These are phyloP conservation scores for Psammodynastes pulverulentus DNA, from an alignment of 2,113 vertebrate genomes.

Conservation along the genomic window DNA sequence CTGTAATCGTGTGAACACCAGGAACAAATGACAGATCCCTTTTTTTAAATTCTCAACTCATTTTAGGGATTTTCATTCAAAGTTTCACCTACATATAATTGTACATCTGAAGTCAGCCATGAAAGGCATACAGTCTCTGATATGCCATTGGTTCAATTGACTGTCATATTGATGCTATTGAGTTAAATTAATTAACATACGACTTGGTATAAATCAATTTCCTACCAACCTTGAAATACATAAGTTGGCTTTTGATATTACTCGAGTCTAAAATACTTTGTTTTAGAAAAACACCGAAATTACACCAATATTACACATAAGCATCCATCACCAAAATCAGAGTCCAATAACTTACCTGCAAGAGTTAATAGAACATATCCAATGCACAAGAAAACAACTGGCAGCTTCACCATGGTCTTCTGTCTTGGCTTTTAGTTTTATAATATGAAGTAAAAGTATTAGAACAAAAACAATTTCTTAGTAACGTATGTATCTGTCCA, in stretches of 20 bases:
- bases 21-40: background rate
- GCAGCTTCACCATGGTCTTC: constrained; percentile 50
- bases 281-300: background rate
- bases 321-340: background rate
- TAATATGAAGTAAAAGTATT: background rate
- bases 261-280: background rate
- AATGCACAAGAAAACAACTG: constrained; percentile 36
- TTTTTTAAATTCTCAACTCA: background rate
- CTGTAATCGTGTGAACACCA: background rate
- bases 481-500: background rate
- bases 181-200: background rate
- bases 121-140: background rate
- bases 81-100: background rate
- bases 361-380: constrained; percentile 45
- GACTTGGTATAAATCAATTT: background rate
- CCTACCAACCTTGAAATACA: background rate
- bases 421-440: background rate
- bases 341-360: constrained; percentile 45
- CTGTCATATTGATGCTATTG: background rate
- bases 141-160: background rate
- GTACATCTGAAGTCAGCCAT: background rate
- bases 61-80: background rate
- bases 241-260: background rate
- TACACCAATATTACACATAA: background rate
- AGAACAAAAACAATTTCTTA: background rate